Conservation (phyloP, 2,113 vertebrate genomes). For the Gymnarchus niloticus region DNA sequence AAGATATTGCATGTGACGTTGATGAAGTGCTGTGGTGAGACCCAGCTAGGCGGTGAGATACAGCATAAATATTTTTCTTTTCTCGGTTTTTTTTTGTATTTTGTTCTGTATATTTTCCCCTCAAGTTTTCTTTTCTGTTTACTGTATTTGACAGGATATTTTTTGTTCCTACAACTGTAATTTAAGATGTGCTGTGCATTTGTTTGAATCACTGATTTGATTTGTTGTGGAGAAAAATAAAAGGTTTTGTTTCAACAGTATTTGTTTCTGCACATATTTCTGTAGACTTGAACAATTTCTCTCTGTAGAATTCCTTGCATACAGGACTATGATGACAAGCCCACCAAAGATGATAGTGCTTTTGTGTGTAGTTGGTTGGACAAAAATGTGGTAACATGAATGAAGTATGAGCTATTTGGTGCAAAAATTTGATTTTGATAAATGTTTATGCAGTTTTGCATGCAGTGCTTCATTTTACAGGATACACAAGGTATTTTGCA, state of each 20-base stretch:
- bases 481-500: no score
- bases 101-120: background rate
- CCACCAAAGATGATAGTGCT: background rate
- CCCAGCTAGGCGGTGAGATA: background rate
- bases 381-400: background rate
- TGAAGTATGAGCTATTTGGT: background rate
- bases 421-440: no score
- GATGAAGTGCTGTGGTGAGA: background rate
- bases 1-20: background rate
- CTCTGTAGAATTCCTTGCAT: background rate
- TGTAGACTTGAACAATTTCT: conserved; percentile 7
- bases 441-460: no score
- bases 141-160: background rate
- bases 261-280: conserved; percentile 18
- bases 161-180: background rate
- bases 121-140: background rate
- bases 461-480: no score
- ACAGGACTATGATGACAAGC: background rate
- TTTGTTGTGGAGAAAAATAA: conserved; percentile 15
- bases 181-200: background rate
- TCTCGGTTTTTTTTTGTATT: background rate
- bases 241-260: conserved; percentile 10
- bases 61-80: background rate
- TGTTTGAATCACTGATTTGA: background rate
- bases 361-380: background rate